These are phyloP conservation scores for Lasioglossum baleicum DNA, from an alignment of 1,140 invertebrate species.

Conservation along the genomic window DNA sequence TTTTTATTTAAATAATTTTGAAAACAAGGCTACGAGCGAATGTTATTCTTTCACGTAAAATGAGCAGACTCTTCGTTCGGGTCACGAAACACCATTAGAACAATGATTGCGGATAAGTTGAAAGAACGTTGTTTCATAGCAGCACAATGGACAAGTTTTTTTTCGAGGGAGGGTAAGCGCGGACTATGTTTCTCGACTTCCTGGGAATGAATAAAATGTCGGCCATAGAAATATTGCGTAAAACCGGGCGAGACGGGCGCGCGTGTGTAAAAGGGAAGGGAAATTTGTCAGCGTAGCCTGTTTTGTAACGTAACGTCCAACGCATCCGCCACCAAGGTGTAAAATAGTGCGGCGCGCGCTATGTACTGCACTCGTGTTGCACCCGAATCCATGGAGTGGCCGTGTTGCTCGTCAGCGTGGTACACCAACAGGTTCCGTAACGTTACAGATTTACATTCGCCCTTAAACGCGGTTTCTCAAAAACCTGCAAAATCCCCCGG, in stretches of 20 bases:
- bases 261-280: background rate
- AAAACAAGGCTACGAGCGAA: no score
- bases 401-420: background rate
- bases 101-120: background rate
- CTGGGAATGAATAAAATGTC: background rate
- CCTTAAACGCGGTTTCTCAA: background rate
- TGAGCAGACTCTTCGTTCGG: no score
- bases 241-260: constrained; percentile 1
- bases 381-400: background rate
- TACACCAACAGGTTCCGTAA: constrained; percentile 9
- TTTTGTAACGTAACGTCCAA: constrained; percentile 32
- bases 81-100: no score
- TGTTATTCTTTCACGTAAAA: no score
- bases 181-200: no score
- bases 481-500: background rate
- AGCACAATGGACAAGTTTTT: background rate
- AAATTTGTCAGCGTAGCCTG: constrained; percentile 26
- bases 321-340: constrained; percentile 40
- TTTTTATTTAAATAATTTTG: no score
- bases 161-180: no score
- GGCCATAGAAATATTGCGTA: background rate
- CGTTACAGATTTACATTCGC: background rate
- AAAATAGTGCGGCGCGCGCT: constrained; percentile 26
- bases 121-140: background rate
- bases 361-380: background rate